These are phyloP conservation scores for Blastobasis lacticolella DNA, from an alignment of 2,888 invertebrate species.

Conservation along the genomic window DNA sequence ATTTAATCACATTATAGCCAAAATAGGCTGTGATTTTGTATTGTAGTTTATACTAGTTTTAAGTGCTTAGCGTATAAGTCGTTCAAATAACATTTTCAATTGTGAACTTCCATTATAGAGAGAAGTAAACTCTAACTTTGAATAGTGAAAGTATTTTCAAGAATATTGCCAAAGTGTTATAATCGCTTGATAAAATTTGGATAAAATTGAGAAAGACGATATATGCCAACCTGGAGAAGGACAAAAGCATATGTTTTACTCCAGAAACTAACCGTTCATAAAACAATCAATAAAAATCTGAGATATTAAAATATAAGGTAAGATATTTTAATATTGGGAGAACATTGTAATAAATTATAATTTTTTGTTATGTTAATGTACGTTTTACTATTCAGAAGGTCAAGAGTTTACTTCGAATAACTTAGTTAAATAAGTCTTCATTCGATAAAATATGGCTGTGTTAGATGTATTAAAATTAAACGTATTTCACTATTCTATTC, in stretches of 20 bases:
- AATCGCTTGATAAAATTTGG: too few relatives aligned
- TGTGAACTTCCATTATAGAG: too few relatives aligned
- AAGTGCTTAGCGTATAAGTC: background rate
- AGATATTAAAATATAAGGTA: too few relatives aligned
- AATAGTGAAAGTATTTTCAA: too few relatives aligned
- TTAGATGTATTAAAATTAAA: constrained; percentile 21
- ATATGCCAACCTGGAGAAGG: too few relatives aligned
- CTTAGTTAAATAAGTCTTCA: constrained; percentile 4
- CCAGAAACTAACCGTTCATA: too few relatives aligned
- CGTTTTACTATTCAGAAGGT: background rate
- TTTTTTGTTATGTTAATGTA: background rate
- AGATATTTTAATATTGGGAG: background rate
- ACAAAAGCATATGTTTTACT: too few relatives aligned
- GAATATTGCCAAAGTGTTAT: too few relatives aligned
- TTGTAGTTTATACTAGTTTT: background rate
- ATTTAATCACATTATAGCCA: constrained; percentile 26
- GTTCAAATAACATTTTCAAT: too few relatives aligned
- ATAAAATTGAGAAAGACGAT: too few relatives aligned
- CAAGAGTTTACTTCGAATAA: background rate
- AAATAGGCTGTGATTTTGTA: constrained; percentile 44
- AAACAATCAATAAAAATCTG: too few relatives aligned
- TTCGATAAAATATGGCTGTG: constrained; percentile 46
- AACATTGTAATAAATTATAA: background rate
- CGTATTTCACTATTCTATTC: constrained; percentile 7
- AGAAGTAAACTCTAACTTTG: too few relatives aligned